phyloP scores from a whole-genome alignment of 2,797 vertebrate genomes.

The Crax fasciolata region DNA sequence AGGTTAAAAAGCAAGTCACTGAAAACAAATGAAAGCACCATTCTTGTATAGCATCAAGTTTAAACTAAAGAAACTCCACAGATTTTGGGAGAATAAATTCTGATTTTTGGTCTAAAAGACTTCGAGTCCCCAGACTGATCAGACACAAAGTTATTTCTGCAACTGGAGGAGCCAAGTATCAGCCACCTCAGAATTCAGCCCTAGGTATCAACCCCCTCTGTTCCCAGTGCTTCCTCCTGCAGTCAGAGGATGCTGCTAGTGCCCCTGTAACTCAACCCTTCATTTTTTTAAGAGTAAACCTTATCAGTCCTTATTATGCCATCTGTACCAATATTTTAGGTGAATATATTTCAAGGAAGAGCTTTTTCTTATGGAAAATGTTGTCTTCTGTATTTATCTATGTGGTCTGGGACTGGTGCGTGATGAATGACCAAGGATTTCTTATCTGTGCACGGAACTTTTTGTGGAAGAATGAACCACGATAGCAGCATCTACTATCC shows the following conservation, averaged over 20 bases:
- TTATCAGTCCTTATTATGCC: neutral
- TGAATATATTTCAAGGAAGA: slow-evolving; percentile 32
- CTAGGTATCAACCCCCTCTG: neutral
- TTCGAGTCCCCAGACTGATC: neutral
- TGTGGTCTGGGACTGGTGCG: neutral
- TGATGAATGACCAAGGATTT: slow-evolving; percentile 52
- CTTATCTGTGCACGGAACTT: slow-evolving; percentile 40
- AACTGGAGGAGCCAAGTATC: neutral
- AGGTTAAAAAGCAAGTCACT: neutral
- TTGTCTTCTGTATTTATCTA: slow-evolving; percentile 12
- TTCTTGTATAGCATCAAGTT: neutral
- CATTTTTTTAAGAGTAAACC: neutral
- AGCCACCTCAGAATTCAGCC: neutral
- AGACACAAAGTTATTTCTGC: neutral
- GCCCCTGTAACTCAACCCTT: neutral
- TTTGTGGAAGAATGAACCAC: slow-evolving; percentile 12
- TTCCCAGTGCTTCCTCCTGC: neutral
- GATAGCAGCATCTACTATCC: slow-evolving; percentile 15
- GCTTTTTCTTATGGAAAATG: slow-evolving; percentile 11
- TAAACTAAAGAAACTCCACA: neutral
- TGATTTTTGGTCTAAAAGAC: neutral
- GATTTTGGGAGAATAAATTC: neutral
- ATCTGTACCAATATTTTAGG: neutral
- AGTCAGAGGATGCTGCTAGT: neutral
- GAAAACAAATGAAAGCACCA: neutral